Evolutionary conservation across 2,113 vertebrate genomes (phyloP), one percentile per base, ranked within the genome.

Genomic region (Dasypus novemcinctus): DNA sequence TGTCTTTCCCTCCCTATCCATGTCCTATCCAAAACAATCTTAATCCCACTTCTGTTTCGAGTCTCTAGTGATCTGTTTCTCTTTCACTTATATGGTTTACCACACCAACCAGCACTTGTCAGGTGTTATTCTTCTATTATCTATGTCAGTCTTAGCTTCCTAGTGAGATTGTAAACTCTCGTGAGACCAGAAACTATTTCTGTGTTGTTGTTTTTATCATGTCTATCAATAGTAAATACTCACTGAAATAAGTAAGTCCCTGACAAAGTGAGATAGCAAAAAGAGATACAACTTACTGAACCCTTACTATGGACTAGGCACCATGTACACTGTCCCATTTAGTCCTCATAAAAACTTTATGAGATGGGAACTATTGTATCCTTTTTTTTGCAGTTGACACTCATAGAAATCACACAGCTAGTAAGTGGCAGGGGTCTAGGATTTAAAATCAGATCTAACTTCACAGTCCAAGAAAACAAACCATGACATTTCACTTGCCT

Each of bases 161-260:
- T 91, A 33, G 84, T 66, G 38, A 93, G 21, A 89, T n/a, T 38
- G 25, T 83, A n/a, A 90, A 82, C 41, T 49, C 23, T 57, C 27
- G 0, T 85, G 66, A 90, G n/a, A 7, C 57, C 83, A 95, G 52
- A 93, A 87, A 83, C 20, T 8, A 81, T 64, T 94, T 61, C n/a
- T 31, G 38, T 82, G 93, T 93, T 87, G 3, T 85, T 46, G 85
- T 94, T 41, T 21, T 80, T 92, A 69, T 79, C 71, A 9, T 85
- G 23, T 80, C 68, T 76, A 88, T 46, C 43, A 75, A 7, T 87
- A 82, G 66, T 89, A 90, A 78, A 61, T 87, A 90, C 15, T 80
- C 74, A 7, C 75, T 83, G 4, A 94, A 76, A n/a, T 83, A 72
- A 76, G 33, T 76, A 86, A 66, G n/a, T n/a, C 36, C 25, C 88